Conservation (phyloP, 2,888 invertebrate genomes). For the Tenodera sinensis region DNA sequence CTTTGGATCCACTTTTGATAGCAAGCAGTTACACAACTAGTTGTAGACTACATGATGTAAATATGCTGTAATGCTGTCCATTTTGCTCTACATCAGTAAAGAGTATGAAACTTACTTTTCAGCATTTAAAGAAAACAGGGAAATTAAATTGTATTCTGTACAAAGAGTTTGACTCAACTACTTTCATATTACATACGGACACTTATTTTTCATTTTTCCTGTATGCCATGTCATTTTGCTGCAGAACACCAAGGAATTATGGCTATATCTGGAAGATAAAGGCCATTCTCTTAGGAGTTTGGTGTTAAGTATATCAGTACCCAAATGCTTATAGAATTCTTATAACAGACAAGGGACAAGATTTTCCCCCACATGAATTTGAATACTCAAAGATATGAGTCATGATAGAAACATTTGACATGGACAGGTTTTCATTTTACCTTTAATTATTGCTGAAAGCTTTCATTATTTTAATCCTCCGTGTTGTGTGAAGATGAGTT, state of each 20-base stretch:
- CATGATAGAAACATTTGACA: neutral
- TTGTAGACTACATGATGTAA: neutral
- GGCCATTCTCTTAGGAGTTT: neutral
- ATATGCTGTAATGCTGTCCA: neutral
- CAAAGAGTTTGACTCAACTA: neutral
- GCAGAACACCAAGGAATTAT: neutral
- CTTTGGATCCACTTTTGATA: neutral
- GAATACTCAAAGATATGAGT: neutral
- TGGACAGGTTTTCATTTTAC: conserved; percentile 17
- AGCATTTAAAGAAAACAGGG: neutral
- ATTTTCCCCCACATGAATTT: neutral
- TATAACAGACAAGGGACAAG: neutral
- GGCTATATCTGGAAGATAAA: neutral
- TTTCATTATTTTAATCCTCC: neutral
- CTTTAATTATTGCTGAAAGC: neutral
- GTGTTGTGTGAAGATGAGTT: neutral
- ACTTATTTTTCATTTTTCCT: neutral
- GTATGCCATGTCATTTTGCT: neutral
- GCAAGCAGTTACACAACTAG: neutral
- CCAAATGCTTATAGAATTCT: neutral
- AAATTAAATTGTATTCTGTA: neutral
- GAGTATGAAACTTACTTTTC: neutral
- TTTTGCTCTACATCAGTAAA: neutral
- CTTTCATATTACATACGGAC: neutral
- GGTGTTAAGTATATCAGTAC: neutral